Conservation (phyloP, 2,888 invertebrate species). For the Lepidonotus clava region DNA sequence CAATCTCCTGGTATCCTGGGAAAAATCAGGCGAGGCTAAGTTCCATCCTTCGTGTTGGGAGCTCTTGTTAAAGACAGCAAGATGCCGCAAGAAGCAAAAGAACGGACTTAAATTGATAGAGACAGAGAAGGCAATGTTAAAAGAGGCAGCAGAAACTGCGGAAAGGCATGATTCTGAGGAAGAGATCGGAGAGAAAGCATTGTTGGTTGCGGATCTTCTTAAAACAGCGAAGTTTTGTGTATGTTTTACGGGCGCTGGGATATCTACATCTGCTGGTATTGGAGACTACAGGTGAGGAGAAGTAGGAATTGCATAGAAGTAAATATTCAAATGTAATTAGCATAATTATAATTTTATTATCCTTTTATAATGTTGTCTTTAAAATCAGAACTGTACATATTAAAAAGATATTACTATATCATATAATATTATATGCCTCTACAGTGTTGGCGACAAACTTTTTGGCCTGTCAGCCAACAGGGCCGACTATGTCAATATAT, state of each 20-base stretch:
- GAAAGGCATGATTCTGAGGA: conserved; percentile 70
- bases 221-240: conserved; percentile 70
- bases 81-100: conserved; percentile 52
- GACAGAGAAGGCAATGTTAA: conserved; percentile 67
- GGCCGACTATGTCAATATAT: too few relatives aligned
- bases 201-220: conserved; percentile 68
- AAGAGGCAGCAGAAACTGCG: conserved; percentile 70
- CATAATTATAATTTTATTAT: too few relatives aligned
- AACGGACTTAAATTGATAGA: neutral
- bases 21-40: conserved; percentile 49
- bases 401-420: too few relatives aligned
- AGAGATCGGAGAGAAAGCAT: conserved; percentile 62
- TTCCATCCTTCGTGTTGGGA: conserved; percentile 58
- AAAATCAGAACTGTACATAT: too few relatives aligned
- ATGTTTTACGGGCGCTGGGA: conserved; percentile 76
- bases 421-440: too few relatives aligned
- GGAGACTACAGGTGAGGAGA: conserved; percentile 60
- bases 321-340: too few relatives aligned
- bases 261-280: conserved; percentile 75
- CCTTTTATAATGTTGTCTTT: too few relatives aligned
- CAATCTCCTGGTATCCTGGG: conserved; percentile 49
- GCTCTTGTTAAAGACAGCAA: neutral
- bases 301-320: too few relatives aligned
- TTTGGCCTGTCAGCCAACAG: too few relatives aligned
- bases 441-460: too few relatives aligned